A percentile compares a stretch with the other conserved stretches of the same genome.
Conservation (phyloP, 2,113 vertebrate species). For the Halichoeres trimaculatus region DNA sequence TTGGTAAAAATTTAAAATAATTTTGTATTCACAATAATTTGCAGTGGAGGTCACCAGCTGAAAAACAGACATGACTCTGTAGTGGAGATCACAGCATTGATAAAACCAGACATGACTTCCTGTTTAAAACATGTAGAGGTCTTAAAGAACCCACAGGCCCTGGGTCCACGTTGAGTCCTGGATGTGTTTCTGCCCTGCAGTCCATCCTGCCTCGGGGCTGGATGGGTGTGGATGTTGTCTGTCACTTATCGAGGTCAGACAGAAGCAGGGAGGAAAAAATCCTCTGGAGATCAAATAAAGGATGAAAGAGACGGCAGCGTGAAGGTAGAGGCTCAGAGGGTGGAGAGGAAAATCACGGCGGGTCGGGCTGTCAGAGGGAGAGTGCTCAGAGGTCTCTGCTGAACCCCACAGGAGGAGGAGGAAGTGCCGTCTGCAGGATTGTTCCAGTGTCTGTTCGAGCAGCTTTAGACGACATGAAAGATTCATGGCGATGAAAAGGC, state of each 20-base stretch:
- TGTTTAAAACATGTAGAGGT: background rate
- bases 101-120: no score
- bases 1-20: no score
- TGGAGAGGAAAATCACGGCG: slow-evolving; percentile 18
- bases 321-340: slow-evolving; percentile 40
- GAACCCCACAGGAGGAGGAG: slow-evolving; percentile 42
- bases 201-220: slow-evolving; percentile 3
- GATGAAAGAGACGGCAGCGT: slow-evolving; percentile 44
- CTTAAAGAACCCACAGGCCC: background rate
- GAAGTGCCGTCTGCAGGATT: slow-evolving; percentile 24
- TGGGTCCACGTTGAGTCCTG: background rate
- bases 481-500: slow-evolving; percentile 58
- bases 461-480: slow-evolving; percentile 59
- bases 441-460: slow-evolving; percentile 16
- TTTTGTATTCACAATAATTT: no score
- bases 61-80: no score
- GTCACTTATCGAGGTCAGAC: slow-evolving; percentile 62
- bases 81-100: no score
- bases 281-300: slow-evolving; percentile 59
- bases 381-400: slow-evolving; percentile 43
- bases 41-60: no score
- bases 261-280: slow-evolving; percentile 9
- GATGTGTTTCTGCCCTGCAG: background rate
- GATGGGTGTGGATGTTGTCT: slow-evolving; percentile 25
- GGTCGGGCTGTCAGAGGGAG: slow-evolving; percentile 45